phyloP scores from a whole-genome alignment of 2,113 vertebrate species.

The Tinamus guttatus region DNA sequence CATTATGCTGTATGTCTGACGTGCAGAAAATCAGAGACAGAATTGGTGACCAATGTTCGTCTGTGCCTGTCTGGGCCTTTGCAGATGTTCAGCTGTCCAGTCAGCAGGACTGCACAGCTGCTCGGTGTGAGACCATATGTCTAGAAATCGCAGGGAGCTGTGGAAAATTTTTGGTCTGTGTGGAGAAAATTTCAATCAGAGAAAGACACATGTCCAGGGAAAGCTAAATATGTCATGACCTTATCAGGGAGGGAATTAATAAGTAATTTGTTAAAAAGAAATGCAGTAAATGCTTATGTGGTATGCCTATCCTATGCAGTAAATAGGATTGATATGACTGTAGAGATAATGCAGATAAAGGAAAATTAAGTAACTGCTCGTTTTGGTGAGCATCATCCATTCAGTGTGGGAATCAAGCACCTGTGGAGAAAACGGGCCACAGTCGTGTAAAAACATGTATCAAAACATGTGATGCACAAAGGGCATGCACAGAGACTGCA shows the following conservation, averaged over 20 bases:
- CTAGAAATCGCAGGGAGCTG: neutral
- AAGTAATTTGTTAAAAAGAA: neutral
- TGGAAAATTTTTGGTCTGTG: neutral
- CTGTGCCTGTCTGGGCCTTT: neutral
- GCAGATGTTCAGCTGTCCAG: conserved; percentile 50
- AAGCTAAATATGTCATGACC: neutral
- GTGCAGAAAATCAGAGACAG: conserved; percentile 7
- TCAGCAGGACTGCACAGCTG: conserved; percentile 12
- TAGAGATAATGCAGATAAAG: neutral
- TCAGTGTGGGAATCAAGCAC: neutral
- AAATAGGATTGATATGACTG: neutral
- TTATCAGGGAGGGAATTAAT: neutral
- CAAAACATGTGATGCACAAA: neutral
- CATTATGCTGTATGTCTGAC: neutral
- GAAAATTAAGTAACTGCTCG: neutral
- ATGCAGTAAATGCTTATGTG: too few relatives aligned
- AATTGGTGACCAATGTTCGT: neutral
- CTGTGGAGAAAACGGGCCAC: neutral
- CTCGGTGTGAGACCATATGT: neutral
- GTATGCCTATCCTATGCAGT: neutral
- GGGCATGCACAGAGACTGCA: neutral
- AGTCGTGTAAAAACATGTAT: neutral
- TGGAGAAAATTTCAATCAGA: neutral
- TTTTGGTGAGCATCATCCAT: neutral
- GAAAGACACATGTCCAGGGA: neutral